A percentile compares a stretch with the other conserved stretches of the same genome.
Conservation (phyloP, 2,113 vertebrate genomes). For the Numida meleagris region DNA sequence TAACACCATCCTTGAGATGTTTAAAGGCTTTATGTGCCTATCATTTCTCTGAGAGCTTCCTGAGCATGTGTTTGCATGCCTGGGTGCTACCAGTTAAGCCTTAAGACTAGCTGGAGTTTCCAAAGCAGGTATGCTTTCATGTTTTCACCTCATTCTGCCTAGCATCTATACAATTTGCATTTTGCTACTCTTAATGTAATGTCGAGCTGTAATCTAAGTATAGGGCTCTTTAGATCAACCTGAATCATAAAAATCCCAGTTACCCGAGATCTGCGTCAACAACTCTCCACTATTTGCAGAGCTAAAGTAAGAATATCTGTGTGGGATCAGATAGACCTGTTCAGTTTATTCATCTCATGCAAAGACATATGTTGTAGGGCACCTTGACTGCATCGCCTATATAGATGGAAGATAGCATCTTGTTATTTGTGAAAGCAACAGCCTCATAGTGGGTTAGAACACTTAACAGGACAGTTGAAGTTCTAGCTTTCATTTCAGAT, state of each 20-base stretch:
- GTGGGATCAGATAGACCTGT: neutral
- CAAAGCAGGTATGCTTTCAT: neutral
- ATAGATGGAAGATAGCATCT: neutral
- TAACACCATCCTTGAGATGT: neutral
- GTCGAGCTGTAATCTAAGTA: neutral
- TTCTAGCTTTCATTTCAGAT: neutral
- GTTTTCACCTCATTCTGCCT: neutral
- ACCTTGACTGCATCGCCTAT: neutral
- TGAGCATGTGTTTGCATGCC: neutral
- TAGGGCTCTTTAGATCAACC: neutral
- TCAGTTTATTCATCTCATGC: neutral
- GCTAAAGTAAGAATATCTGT: neutral
- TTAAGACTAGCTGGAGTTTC: neutral
- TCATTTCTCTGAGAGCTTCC: neutral
- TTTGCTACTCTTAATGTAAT: no score
- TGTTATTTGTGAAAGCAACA: neutral
- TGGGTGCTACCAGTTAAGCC: neutral
- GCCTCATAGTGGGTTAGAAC: neutral
- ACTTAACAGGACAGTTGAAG: neutral
- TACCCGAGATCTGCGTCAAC: neutral
- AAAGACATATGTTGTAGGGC: neutral
- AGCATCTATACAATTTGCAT: fast-evolving
- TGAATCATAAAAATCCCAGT: neutral
- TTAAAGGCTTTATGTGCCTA: neutral
- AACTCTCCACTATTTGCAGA: fast-evolving